These are phyloP conservation scores for Cinclus mexicanus DNA, from an alignment of 2,113 vertebrate genomes.

Conservation along the genomic window DNA sequence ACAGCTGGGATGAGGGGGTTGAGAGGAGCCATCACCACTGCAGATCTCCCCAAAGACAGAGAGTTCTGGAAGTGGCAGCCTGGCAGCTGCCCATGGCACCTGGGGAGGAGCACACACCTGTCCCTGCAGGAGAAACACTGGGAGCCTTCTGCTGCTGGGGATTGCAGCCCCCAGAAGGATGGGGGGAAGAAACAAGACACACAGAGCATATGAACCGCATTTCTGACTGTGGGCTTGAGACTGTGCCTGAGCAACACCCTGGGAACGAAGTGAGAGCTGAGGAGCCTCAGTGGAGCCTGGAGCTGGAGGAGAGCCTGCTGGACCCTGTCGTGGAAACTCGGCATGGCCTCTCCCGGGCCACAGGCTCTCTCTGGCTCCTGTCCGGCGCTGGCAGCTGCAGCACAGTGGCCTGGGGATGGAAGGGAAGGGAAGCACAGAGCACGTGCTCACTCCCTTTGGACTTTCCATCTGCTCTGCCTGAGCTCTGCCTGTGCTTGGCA, in stretches of 20 bases:
- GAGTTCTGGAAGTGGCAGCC: not conserved
- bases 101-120: accelerated
- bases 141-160: not conserved
- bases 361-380: slow-evolving; percentile 73
- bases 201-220: not conserved
- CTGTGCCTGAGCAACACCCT: not conserved
- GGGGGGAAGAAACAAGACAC: not conserved
- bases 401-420: not conserved
- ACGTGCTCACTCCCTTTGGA: not conserved
- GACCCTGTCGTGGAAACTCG: slow-evolving; percentile 52
- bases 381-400: slow-evolving; percentile 45
- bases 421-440: slow-evolving; percentile 54
- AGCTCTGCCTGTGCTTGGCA: not conserved
- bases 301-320: not conserved
- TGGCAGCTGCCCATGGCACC: accelerated
- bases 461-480: not conserved
- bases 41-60: not conserved
- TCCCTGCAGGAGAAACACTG: accelerated
- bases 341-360: slow-evolving; percentile 44
- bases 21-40: not conserved
- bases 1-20: not conserved
- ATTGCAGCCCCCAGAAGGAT: accelerated
- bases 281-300: not conserved
- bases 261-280: not conserved
- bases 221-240: not conserved